Evolutionary conservation across 2,888 invertebrate genomes (phyloP), one percentile per base, ranked within the genome.

Genomic region (Phyllotreta cruciferae): DNA sequence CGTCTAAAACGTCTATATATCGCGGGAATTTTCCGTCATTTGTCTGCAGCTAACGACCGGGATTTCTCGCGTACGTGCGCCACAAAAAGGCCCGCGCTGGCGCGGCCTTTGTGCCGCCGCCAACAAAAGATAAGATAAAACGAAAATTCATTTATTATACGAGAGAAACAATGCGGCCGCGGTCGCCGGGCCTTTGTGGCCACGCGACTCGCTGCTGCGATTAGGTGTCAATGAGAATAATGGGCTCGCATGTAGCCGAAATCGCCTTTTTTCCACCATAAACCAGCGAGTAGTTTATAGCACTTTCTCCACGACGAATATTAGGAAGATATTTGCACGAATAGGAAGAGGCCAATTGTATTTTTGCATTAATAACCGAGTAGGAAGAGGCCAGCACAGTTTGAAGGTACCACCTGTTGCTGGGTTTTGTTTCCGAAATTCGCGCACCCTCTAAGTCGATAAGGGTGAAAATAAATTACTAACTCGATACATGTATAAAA

Each of bases 331-430:
- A n/a, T n/a, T n/a, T n/a, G n/a, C n/a, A n/a, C n/a, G n/a, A n/a
- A n/a, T n/a, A n/a, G n/a, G n/a, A n/a, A n/a, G n/a, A n/a, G n/a
- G n/a, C n/a, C n/a, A n/a, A n/a, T n/a, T n/a, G n/a, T n/a, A n/a
- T n/a, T n/a, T n/a, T n/a, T n/a, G n/a, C n/a, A n/a, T n/a, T n/a
- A n/a, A n/a, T n/a, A n/a, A n/a, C n/a, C n/a, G n/a, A n/a, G n/a
- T n/a, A n/a, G n/a, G n/a, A n/a, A n/a, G n/a, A n/a, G n/a, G n/a
- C n/a, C n/a, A n/a, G n/a, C n/a, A n/a, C n/a, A n/a, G 24, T 24
- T 24, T 24, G 24, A 24, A 24, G 24, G 24, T 24, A 69, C 75
- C 79, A 79, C 79, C 79, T 79, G 79, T 74, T 75, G 52, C 65
- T 52, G 9, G 38, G 6, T 7, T 50, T 52, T 38, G 61, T 70